Evolutionary conservation across 2,888 invertebrate species (phyloP), one percentile per base, ranked within the genome.

Genomic region (Oasisia sp.): DNA sequence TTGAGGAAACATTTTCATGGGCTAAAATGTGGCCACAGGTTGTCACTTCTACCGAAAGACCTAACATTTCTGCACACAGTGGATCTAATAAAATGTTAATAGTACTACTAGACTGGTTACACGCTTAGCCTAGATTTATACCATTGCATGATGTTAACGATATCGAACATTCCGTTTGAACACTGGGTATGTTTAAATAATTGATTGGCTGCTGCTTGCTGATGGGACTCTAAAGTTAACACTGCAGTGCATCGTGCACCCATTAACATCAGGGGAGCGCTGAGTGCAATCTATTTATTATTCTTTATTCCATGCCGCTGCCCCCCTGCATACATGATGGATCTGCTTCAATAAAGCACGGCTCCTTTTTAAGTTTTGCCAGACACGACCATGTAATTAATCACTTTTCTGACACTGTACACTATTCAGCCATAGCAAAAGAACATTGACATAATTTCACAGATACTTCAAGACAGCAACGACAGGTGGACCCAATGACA

Each of bases 101-200:
- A 74, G 74, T 74, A 74, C 74, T 74, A 74, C 74, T 74, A 74
- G 7, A 74, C 19, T 7, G 7, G n/a, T 27, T 27, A 27, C n/a
- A 27, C 27, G 14, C 7, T 14, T 74, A 74, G 7, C 38, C 50
- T 50, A 50, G 50, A 50, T 50, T 50, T 2, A 50, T 5, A 50
- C 50, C 50, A 50, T 74, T 19, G 74, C n/a, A 27, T 74, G 27
- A 74, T 74, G 74, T 74, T n/a, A 74, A 74, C 74, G 27, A 74
- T n/a, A 74, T 74, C n/a, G 27, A n/a, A 27, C 27, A 74, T 74
- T 74, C 74, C 27, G 27, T 74, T 74, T 74, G 74, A 74, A 74
- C n/a, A 74, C 74, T 74, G 27, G 74, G 74, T 74, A 74, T 74
- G 74, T 74, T 74, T 74, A 74, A 74, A 74, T 74, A 74, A 74